These are phyloP conservation scores for Zhuqinia jingwanae DNA, from an alignment of 2,888 invertebrate species.

Conservation along the genomic window DNA sequence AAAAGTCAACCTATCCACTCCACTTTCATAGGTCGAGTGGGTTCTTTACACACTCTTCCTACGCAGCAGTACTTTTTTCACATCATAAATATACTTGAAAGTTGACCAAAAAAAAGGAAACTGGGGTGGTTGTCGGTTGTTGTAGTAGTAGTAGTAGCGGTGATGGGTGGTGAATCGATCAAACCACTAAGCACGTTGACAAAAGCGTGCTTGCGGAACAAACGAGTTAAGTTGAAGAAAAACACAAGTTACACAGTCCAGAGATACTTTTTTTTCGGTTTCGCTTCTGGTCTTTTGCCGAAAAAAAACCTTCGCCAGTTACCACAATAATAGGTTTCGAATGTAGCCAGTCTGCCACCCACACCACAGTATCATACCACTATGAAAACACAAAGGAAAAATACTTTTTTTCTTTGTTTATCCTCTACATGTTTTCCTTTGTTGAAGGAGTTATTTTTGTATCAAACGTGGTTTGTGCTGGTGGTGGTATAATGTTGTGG, in stretches of 20 bases:
- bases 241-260: constrained; percentile 15
- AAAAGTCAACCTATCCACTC: constrained; percentile 34
- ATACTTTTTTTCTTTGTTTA: constrained; percentile 16
- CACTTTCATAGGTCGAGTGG: neutral
- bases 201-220: constrained; percentile 60
- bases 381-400: constrained; percentile 7
- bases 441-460: constrained; percentile 6
- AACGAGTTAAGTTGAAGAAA: constrained; percentile 56
- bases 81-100: neutral
- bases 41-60: neutral
- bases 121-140: no score
- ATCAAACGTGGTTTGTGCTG: constrained; percentile 25
- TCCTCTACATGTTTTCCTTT: neutral
- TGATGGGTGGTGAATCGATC: neutral
- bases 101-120: neutral
- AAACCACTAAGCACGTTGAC: no score
- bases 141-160: no score
- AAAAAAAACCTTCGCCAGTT: neutral
- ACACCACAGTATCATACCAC: no score
- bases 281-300: neutral
- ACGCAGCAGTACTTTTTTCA: neutral
- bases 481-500: neutral
- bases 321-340: constrained; percentile 37
- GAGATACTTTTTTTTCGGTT: neutral
- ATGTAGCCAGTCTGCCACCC: neutral